These are phyloP conservation scores for Lasioglossum pauxillum DNA, from an alignment of 2,888 invertebrate species.

Conservation along the genomic window DNA sequence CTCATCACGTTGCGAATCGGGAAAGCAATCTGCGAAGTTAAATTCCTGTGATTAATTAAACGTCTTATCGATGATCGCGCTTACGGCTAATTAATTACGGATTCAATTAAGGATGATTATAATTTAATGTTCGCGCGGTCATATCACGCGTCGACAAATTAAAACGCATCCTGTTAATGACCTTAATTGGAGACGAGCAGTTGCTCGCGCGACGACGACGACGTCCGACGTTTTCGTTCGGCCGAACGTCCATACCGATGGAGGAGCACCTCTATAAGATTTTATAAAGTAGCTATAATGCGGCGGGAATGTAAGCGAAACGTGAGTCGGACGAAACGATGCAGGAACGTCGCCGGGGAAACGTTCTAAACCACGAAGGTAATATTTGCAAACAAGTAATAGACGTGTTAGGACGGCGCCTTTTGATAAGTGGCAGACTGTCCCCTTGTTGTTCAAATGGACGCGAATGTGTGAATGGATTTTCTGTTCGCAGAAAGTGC, in stretches of 20 bases:
- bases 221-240: background rate
- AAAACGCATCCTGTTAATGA: background rate
- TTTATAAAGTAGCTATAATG: conserved; percentile 39
- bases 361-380: conserved; percentile 73
- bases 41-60: background rate
- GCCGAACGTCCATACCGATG: background rate
- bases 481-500: conserved; percentile 77
- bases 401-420: conserved; percentile 80
- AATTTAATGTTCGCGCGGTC: background rate
- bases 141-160: background rate
- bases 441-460: conserved; percentile 71
- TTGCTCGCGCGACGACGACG: background rate
- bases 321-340: conserved; percentile 39
- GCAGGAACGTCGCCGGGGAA: conserved; percentile 58
- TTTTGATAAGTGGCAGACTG: conserved; percentile 76
- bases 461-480: conserved; percentile 77
- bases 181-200: background rate
- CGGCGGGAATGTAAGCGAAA: conserved; percentile 36
- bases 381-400: conserved; percentile 80
- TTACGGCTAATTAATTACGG: background rate
- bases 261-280: conserved; percentile 29
- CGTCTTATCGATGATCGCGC: background rate
- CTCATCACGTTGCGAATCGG: background rate
- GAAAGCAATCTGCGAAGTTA: background rate
- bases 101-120: background rate